phyloP scores from a whole-genome alignment of 2,113 vertebrate species.

The Ochotona princeps region DNA sequence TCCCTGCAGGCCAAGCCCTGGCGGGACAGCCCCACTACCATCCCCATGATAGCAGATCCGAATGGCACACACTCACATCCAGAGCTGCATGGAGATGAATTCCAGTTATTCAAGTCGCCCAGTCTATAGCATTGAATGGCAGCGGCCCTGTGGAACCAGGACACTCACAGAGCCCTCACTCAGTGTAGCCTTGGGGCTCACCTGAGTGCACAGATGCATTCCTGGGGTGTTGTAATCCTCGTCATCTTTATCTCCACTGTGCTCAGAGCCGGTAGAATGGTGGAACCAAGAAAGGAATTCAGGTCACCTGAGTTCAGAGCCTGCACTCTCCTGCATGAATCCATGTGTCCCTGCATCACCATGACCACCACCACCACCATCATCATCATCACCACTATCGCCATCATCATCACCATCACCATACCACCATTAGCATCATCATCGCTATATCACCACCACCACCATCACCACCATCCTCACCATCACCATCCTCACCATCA shows the following conservation, averaged over 20 bases:
- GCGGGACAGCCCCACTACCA: too few species aligned
- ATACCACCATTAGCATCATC: too few species aligned
- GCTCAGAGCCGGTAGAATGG: background rate
- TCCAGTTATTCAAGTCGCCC: background rate
- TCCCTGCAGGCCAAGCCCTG: too few species aligned
- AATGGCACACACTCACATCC: background rate
- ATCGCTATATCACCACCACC: too few species aligned
- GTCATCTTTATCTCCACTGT: background rate
- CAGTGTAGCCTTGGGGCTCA: accelerated
- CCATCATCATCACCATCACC: too few species aligned
- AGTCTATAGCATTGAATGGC: accelerated
- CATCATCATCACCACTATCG: too few species aligned
- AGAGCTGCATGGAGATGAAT: too few species aligned
- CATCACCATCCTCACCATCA: background rate
- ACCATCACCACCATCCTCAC: too few species aligned
- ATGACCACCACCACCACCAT: too few species aligned
- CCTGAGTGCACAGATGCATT: accelerated
- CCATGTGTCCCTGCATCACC: background rate
- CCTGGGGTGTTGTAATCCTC: background rate
- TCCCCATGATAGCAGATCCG: background rate
- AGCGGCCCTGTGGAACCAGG: background rate
- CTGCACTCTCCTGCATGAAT: background rate
- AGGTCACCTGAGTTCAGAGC: background rate
- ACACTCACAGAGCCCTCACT: accelerated
- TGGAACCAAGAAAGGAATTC: background rate